Conservation (phyloP, 2,888 invertebrate genomes). For the Iselma pallidipennis region DNA sequence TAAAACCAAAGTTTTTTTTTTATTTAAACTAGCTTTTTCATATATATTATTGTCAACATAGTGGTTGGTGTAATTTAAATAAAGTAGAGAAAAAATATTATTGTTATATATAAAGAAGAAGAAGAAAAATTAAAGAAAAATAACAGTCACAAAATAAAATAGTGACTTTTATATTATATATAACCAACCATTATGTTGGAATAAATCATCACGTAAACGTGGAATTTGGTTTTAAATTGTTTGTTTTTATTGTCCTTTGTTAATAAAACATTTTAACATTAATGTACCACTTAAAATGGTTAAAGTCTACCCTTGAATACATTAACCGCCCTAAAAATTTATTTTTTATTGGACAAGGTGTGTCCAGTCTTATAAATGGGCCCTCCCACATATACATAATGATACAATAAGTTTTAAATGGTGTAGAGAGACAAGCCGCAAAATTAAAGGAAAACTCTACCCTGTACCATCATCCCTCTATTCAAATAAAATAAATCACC, state of each 20-base stretch:
- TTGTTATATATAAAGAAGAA: too few species aligned
- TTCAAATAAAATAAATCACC: constrained; percentile 14
- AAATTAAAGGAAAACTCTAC: not conserved
- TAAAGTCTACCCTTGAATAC: constrained; percentile 25
- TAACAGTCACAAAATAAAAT: constrained; percentile 16
- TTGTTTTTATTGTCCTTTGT: constrained; percentile 26
- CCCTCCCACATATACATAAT: constrained; percentile 27
- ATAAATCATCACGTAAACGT: constrained; percentile 26
- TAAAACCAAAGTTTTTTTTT: not conserved
- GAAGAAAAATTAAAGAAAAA: constrained; percentile 6
- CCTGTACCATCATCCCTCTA: constrained; percentile 1
- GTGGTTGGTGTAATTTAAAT: constrained; percentile 7
- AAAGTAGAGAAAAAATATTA: not conserved
- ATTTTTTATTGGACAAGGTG: constrained; percentile 32
- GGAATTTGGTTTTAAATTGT: constrained; percentile 21
- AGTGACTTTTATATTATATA: constrained; percentile 22
- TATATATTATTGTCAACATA: not conserved
- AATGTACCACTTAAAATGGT: constrained; percentile 21
- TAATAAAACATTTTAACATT: constrained; percentile 27
- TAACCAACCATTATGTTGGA: constrained; percentile 17
- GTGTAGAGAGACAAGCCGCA: not conserved
- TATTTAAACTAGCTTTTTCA: not conserved
- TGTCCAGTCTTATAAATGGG: constrained; percentile 22
- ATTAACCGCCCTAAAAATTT: constrained; percentile 28
- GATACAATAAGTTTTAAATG: constrained; percentile 17